Percentiles rank a stretch among this genome's conserved stretches.
These are phyloP conservation scores for Turdus rufiventris DNA, from an alignment of 2,113 vertebrate genomes.

Conservation along the genomic window DNA sequence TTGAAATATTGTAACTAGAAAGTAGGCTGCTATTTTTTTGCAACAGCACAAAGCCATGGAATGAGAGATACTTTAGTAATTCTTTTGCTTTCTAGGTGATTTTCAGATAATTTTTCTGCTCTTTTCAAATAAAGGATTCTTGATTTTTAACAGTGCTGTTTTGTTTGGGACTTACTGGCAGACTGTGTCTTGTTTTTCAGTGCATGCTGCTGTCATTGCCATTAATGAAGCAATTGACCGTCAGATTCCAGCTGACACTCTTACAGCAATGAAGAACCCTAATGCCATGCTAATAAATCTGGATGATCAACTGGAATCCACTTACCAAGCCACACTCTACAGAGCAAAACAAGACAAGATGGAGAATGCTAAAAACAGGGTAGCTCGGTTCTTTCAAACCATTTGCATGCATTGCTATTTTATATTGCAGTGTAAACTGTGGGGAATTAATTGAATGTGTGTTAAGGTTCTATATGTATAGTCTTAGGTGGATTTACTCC, in stretches of 20 bases:
- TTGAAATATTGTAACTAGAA: not conserved
- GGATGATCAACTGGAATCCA: slow-evolving; percentile 67
- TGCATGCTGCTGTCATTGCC: slow-evolving; percentile 96
- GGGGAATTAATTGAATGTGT: not conserved
- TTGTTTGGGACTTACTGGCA: not conserved
- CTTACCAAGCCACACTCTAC: slow-evolving; percentile 87
- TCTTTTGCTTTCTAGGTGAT: not conserved
- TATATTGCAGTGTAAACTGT: not conserved
- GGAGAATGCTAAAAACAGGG: slow-evolving; percentile 88
- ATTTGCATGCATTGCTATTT: not conserved
- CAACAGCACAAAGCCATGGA: not conserved
- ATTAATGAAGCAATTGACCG: slow-evolving; percentile 95
- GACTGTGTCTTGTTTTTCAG: slow-evolving; percentile 65
- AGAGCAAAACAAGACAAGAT: slow-evolving; percentile 91
- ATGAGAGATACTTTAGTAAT: not conserved
- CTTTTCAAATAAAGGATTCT: not conserved
- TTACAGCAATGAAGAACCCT: slow-evolving; percentile 88
- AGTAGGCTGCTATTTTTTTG: not conserved
- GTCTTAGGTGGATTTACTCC: not conserved
- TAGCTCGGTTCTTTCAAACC: slow-evolving; percentile 46
- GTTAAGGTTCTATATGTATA: not conserved
- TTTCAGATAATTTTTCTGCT: not conserved
- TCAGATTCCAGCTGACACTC: slow-evolving; percentile 81
- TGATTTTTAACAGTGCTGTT: not conserved
- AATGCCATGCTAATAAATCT: slow-evolving; percentile 94